phyloP scores from a whole-genome alignment of 2,113 vertebrate species.

The Bambusicola thoracicus region DNA sequence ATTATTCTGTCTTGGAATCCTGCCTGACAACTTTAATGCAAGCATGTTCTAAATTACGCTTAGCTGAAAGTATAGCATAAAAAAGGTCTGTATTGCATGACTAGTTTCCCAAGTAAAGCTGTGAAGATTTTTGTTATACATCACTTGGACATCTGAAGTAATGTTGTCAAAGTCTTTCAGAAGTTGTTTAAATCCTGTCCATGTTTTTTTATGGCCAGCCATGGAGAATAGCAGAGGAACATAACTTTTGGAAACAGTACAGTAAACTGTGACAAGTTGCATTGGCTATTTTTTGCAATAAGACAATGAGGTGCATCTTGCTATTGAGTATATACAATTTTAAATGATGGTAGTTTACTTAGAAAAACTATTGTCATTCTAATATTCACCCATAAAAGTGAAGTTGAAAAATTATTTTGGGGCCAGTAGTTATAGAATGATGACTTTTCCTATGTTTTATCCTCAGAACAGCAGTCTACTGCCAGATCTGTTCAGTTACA shows the following conservation, averaged over 20 bases:
- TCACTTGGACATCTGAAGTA: conserved; percentile 1
- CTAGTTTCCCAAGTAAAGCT: not conserved
- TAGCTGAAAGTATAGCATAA: not conserved
- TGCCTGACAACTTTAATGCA: not conserved
- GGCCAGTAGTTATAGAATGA: not conserved
- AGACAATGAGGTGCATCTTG: not conserved
- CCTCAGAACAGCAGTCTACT: not conserved
- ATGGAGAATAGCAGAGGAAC: not conserved
- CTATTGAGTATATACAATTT: not conserved
- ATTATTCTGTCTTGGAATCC: not conserved
- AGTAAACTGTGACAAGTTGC: not conserved
- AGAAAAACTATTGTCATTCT: not conserved
- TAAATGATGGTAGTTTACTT: not conserved
- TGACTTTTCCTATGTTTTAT: not conserved
- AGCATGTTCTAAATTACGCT: not conserved
- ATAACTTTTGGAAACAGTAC: not conserved
- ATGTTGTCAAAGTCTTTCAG: conserved; percentile 1
- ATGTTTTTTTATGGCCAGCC: conserved; percentile 10
- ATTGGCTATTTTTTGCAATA: not conserved
- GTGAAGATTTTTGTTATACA: not conserved
- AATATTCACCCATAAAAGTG: not conserved
- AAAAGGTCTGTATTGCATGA: not conserved
- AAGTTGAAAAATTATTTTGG: not conserved
- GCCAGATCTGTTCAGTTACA: not conserved
- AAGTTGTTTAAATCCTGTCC: not conserved